phyloP scores from a whole-genome alignment of 1,140 invertebrate genomes.

The Oreohelix idahoensis region DNA sequence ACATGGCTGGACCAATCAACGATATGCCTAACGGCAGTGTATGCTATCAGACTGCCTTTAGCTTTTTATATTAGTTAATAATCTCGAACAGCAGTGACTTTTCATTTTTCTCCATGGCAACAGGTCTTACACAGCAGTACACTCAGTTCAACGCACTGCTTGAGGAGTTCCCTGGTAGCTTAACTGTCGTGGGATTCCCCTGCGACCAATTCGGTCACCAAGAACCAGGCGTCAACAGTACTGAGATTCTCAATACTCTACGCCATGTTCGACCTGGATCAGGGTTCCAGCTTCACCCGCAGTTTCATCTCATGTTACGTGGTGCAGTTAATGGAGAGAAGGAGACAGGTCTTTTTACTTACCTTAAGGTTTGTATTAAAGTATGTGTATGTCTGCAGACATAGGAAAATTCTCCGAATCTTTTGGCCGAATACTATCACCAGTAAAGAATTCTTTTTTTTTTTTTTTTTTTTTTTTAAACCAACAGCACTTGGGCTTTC shows the following conservation, averaged over 20 bases:
- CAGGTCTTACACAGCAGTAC: conserved; percentile 23
- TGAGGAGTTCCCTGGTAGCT: neutral
- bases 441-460: no score
- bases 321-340: conserved; percentile 76
- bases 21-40: no score
- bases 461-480: no score
- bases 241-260: conserved; percentile 75
- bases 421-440: no score
- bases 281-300: conserved; percentile 74
- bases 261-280: conserved; percentile 75
- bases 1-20: no score
- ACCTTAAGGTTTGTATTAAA: conserved; percentile 75
- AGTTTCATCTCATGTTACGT: conserved; percentile 73
- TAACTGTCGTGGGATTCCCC: neutral
- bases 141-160: conserved; percentile 33
- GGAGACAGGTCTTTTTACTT: conserved; percentile 75
- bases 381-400: no score
- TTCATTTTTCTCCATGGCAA: neutral
- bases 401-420: no score
- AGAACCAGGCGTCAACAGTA: conserved; percentile 54
- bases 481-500: no score
- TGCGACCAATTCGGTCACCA: conserved; percentile 27
- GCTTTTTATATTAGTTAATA: no score
- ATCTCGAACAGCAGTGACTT: no score
- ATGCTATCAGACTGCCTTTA: no score